Percentiles rank a stretch among this genome's conserved stretches.
These are phyloP conservation scores for Pharmacophagus antenor DNA, from an alignment of 2,888 invertebrate genomes.

Conservation along the genomic window DNA sequence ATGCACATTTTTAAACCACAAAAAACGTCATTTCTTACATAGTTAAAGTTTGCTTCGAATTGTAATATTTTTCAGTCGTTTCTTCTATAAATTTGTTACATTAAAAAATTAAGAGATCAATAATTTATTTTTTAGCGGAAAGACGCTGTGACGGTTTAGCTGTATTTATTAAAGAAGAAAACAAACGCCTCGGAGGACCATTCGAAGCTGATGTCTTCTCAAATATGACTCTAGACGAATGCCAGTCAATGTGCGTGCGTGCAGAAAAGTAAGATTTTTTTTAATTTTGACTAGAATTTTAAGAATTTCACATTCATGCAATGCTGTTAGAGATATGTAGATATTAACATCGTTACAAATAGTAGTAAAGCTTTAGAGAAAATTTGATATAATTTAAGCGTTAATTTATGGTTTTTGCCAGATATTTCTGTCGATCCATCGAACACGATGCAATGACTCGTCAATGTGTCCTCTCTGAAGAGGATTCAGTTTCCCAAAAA, in stretches of 20 bases:
- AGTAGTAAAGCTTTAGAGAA: background rate
- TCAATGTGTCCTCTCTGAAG: slow-evolving; percentile 93
- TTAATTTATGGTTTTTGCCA: slow-evolving; percentile 46
- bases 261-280: slow-evolving; percentile 89
- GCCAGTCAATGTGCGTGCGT: slow-evolving; percentile 91
- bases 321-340: background rate
- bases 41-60: no score
- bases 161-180: slow-evolving; percentile 94
- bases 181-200: slow-evolving; percentile 91
- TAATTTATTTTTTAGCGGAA: slow-evolving; percentile 81
- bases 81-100: background rate
- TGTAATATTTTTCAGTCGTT: no score
- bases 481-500: slow-evolving; percentile 93
- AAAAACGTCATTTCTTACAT: no score
- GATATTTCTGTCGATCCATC: slow-evolving; percentile 92
- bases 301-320: background rate
- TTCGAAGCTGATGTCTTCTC: slow-evolving; percentile 94
- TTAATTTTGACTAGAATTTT: background rate
- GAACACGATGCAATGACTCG: slow-evolving; percentile 93
- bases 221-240: slow-evolving; percentile 92
- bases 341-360: background rate
- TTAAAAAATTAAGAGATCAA: background rate
- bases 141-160: slow-evolving; percentile 92
- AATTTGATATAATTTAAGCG: background rate
- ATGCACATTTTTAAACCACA: background rate